A percentile compares a stretch with the other conserved stretches of the same genome.
Evolutionary conservation across 2,888 invertebrate genomes (phyloP).

Genomic region (Priocnemis perturbator): DNA sequence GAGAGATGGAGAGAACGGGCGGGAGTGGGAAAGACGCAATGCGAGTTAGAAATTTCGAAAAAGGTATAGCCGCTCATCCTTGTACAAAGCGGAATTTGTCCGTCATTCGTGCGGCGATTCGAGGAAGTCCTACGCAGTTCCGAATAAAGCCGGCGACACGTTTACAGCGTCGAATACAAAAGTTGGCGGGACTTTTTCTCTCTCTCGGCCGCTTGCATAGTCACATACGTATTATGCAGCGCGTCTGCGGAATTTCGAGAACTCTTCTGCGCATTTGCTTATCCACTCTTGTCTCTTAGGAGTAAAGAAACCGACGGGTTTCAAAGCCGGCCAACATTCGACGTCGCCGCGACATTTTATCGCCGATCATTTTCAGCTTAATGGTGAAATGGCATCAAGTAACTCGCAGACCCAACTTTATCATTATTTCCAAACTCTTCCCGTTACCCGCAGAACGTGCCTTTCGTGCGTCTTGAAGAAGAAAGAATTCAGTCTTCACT

Average conservation of each 20-base stretch:
- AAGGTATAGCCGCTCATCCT: too few species aligned
- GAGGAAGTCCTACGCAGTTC: constrained; percentile 29
- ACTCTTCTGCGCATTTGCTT: constrained; percentile 25
- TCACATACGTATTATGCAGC: constrained; percentile 34
- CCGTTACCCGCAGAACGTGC: too few species aligned
- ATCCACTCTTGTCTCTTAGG: background rate
- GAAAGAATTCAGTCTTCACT: too few species aligned
- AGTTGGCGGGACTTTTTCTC: constrained; percentile 35
- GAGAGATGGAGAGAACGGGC: constrained; percentile 1
- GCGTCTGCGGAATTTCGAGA: constrained; percentile 50
- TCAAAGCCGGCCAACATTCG: too few species aligned
- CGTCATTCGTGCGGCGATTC: constrained; percentile 16
- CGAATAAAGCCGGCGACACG: constrained; percentile 33
- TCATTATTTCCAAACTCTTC: too few species aligned
- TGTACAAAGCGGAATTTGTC: constrained; percentile 7
- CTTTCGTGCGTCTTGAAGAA: too few species aligned
- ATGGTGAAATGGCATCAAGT: too few species aligned
- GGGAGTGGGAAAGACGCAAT: background rate
- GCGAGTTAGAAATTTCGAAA: background rate
- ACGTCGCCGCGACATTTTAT: too few species aligned
- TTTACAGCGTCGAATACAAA: constrained; percentile 37
- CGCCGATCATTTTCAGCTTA: too few species aligned
- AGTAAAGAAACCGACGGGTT: background rate
- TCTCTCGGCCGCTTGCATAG: constrained; percentile 12
- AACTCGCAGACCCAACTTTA: too few species aligned